Percentiles rank a stretch among this genome's conserved stretches.
Conservation (phyloP, 1,140 invertebrate genomes). For the Leptopilina clavipes region DNA sequence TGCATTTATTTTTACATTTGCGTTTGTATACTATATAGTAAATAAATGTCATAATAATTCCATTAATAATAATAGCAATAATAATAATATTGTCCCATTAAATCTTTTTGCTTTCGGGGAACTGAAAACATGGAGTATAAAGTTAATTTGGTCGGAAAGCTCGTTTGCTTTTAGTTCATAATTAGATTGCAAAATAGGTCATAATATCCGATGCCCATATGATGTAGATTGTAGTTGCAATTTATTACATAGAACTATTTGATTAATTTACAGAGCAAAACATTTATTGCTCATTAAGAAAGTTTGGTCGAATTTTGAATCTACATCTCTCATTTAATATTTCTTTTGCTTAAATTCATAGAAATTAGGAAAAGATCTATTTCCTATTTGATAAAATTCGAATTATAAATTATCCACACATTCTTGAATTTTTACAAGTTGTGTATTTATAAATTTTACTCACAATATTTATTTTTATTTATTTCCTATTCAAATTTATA, state of each 20-base stretch:
- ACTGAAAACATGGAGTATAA: constrained; percentile 7
- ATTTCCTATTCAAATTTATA: too few species aligned
- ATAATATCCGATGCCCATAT: constrained; percentile 8
- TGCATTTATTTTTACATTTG: too few species aligned
- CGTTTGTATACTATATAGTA: too few species aligned
- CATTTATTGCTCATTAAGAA: neutral
- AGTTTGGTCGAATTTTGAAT: neutral
- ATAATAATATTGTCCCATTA: neutral
- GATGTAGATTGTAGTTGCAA: neutral
- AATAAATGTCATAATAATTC: neutral
- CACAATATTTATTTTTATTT: too few species aligned
- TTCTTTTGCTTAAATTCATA: too few species aligned
- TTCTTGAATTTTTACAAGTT: too few species aligned
- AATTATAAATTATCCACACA: too few species aligned
- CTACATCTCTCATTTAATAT: too few species aligned
- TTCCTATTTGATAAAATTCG: too few species aligned
- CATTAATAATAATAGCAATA: neutral
- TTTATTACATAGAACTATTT: neutral
- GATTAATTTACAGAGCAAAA: neutral
- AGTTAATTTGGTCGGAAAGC: constrained; percentile 39
- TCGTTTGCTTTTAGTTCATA: constrained; percentile 1
- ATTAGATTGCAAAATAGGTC: constrained; percentile 38
- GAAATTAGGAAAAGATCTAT: too few species aligned
- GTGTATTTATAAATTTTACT: too few species aligned
- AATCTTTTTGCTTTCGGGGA: constrained; percentile 24